Evolutionary conservation across 2,888 invertebrate species (phyloP), one percentile per base, ranked within the genome.

Genomic region (Cheilosia grossa): DNA sequence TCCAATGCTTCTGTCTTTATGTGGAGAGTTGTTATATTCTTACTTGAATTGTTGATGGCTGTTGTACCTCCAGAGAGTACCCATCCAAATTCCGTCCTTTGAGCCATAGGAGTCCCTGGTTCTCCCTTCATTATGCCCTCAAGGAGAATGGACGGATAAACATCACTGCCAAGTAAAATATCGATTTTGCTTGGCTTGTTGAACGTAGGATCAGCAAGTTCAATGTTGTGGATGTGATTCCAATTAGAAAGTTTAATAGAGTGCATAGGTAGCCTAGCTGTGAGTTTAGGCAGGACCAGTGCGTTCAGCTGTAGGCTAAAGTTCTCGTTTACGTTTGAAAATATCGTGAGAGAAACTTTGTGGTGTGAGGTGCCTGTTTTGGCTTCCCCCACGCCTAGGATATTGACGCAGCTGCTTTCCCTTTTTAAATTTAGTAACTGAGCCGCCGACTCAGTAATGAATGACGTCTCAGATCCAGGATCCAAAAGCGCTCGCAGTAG

Each of bases 401-500:
- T 42, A 2, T 42, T 4, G 1, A n/a, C 42, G 27, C 56, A 13
- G 33, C 63, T 13, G 6, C n/a, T 42, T n/a, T 42, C 42, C 6
- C 42, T 42, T 42, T n/a, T 5, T 6, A 42, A n/a, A 42, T 42
- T 42, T n/a, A n/a, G n/a, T 1, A 42, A n/a, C n/a, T 42, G n/a
- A 5, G n/a, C 42, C 5, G n/a, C 42, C n/a, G 42, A 42, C 42
- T 42, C 42, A 42, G 42, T n/a, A n/a, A 47, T 47, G 3, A 47
- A 47, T 10, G 47, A 19, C 37, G 30, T 58, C 27, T 58, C 54
- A 1, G 59, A 72, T 42, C 33, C 24, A 24, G 40, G 72, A 72
- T 24, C 53, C 33, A 66, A 7, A 21, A 53, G 40, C 37, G 66
- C 66, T 53, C 53, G 51, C 66, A 53, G 15, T 19, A 63, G 17